Conservation (phyloP, 2,113 vertebrate species). For the Paratilapia polleni region DNA sequence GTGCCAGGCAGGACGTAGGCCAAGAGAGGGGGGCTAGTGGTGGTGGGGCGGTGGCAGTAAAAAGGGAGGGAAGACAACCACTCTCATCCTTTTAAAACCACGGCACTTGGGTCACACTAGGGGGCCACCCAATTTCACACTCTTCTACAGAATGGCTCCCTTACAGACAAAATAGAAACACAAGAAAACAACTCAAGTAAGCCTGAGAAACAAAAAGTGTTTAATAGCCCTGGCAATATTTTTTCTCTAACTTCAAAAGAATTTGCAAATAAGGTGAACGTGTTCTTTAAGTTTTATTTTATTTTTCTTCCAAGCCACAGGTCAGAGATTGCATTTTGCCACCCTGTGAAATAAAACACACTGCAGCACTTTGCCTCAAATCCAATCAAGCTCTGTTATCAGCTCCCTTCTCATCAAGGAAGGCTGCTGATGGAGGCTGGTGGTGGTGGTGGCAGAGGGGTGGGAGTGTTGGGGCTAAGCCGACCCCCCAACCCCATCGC, state of each 20-base stretch:
- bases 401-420: slow-evolving; percentile 68
- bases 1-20: slow-evolving; percentile 61
- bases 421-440: slow-evolving; percentile 50
- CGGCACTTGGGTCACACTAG: slow-evolving; percentile 60
- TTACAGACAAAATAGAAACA: slow-evolving; percentile 35
- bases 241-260: slow-evolving; percentile 33
- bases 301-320: slow-evolving; percentile 21
- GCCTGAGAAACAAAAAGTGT: slow-evolving; percentile 9
- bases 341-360: slow-evolving; percentile 54
- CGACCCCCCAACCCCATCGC: slow-evolving; percentile 32
- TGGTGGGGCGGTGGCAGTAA: neutral
- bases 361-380: slow-evolving; percentile 63
- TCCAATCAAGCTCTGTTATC: slow-evolving; percentile 75
- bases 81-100: slow-evolving; percentile 61
- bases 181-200: slow-evolving; percentile 32
- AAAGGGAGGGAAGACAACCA: slow-evolving; percentile 23
- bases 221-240: neutral
- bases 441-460: slow-evolving; percentile 1
- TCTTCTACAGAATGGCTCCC: slow-evolving; percentile 10
- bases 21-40: slow-evolving; percentile 15
- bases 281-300: neutral
- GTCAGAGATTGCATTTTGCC: slow-evolving; percentile 52
- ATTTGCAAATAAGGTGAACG: slow-evolving; percentile 19
- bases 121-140: slow-evolving; percentile 68
- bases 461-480: slow-evolving; percentile 52